Conservation (phyloP, 2,113 vertebrate genomes). For the Blennius ocellaris region DNA sequence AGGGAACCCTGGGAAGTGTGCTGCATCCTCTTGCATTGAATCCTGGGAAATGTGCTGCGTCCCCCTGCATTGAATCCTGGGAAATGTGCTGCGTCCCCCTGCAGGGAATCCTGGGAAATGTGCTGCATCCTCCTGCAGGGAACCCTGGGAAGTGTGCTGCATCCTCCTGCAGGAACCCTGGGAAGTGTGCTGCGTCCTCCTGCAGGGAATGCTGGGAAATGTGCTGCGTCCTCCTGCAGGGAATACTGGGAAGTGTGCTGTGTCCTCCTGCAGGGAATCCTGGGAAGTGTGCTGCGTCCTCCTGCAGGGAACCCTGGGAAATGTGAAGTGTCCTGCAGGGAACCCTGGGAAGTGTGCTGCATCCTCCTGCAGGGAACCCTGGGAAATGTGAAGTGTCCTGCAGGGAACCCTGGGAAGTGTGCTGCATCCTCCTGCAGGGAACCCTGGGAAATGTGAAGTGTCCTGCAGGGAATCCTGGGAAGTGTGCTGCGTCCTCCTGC, state of each 20-base stretch:
- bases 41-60: slow-evolving; percentile 23
- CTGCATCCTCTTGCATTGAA: no score
- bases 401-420: slow-evolving; percentile 19
- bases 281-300: slow-evolving; percentile 36
- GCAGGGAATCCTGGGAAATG: slow-evolving; percentile 20
- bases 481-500: no score
- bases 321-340: slow-evolving; percentile 11
- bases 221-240: no score
- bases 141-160: slow-evolving; percentile 18
- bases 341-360: slow-evolving; percentile 23
- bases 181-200: no score
- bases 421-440: no score
- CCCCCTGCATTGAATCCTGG: slow-evolving; percentile 6
- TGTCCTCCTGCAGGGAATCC: neutral
- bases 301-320: slow-evolving; percentile 17
- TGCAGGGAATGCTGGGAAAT: slow-evolving; percentile 19
- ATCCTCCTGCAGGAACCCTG: no score
- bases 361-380: neutral
- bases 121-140: no score
- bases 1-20: slow-evolving; percentile 19
- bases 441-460: slow-evolving; percentile 29
- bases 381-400: slow-evolving; percentile 35
- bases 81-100: no score
- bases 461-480: slow-evolving; percentile 14
- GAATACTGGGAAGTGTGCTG: slow-evolving; percentile 19